phyloP scores from a whole-genome alignment of 1,140 invertebrate genomes.

The Leucophenga varia region DNA sequence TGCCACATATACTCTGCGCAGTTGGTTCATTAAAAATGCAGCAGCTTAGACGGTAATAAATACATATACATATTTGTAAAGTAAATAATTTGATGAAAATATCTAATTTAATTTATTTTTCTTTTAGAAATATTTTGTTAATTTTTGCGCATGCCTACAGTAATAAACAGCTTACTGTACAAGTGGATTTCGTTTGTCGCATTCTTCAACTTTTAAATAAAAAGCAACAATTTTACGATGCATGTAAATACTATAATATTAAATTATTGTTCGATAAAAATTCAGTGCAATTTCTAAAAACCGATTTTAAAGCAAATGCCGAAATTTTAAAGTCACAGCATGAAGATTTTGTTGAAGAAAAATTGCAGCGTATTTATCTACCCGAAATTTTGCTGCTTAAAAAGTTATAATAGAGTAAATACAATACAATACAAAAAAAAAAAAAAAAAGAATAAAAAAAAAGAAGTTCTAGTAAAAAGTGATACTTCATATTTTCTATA shows the following conservation, averaged over 20 bases:
- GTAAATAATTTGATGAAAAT: background rate
- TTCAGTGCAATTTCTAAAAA: constrained; percentile 38
- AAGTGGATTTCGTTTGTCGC: constrained; percentile 49
- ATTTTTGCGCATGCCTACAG: constrained; percentile 62
- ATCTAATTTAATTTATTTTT: constrained; percentile 17
- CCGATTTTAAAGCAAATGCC: constrained; percentile 30
- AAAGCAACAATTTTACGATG: constrained; percentile 28
- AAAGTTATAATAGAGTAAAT: constrained; percentile 31
- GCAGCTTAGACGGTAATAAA: constrained; percentile 57
- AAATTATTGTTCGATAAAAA: constrained; percentile 21
- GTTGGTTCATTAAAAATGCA: constrained; percentile 58
- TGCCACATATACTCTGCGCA: constrained; percentile 58
- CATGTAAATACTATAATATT: constrained; percentile 44
- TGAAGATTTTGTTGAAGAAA: constrained; percentile 41
- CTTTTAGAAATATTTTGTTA: constrained; percentile 56
- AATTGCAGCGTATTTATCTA: constrained; percentile 35
- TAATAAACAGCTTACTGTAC: constrained; percentile 59
- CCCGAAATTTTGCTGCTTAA: constrained; percentile 44
- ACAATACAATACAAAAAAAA: too few species aligned
- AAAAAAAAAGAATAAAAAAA: too few species aligned
- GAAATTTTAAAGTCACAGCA: constrained; percentile 16
- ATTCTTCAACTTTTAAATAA: constrained; percentile 36
- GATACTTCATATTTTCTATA: too few species aligned
- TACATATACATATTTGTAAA: background rate
- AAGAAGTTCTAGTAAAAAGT: too few species aligned